These are phyloP conservation scores for Drosophila rubida DNA, from an alignment of 2,888 invertebrate species.

Conservation along the genomic window DNA sequence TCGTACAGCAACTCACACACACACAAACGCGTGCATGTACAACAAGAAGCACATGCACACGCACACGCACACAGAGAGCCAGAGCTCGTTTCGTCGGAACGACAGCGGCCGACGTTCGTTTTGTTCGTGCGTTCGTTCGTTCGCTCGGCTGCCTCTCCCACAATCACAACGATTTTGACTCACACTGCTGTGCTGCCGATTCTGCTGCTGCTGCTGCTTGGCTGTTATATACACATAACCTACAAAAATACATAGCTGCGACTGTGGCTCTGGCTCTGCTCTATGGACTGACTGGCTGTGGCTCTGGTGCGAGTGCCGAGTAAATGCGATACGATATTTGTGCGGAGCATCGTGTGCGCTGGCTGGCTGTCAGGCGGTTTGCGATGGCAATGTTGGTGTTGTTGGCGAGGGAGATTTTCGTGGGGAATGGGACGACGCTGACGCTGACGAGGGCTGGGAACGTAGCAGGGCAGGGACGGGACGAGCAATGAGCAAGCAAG, in stretches of 20 bases:
- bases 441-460: slow-evolving; percentile 11
- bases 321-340: slow-evolving; percentile 75
- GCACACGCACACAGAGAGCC: slow-evolving; percentile 32
- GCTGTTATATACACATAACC: slow-evolving; percentile 83
- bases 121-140: slow-evolving; percentile 38
- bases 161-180: slow-evolving; percentile 71
- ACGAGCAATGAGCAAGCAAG: slow-evolving; percentile 30
- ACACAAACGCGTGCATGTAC: slow-evolving; percentile 30
- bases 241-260: slow-evolving; percentile 82
- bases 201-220: slow-evolving; percentile 43
- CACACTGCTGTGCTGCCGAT: slow-evolving; percentile 50
- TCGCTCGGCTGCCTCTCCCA: slow-evolving; percentile 71
- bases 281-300: slow-evolving; percentile 13
- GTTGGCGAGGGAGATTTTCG: slow-evolving; percentile 29
- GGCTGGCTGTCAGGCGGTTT: slow-evolving; percentile 70
- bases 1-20: slow-evolving; percentile 48
- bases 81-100: slow-evolving; percentile 62
- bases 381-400: slow-evolving; percentile 24
- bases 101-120: slow-evolving; percentile 1
- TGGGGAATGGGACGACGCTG: slow-evolving; percentile 12
- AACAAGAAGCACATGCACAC: slow-evolving; percentile 1
- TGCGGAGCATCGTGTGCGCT: slow-evolving; percentile 74
- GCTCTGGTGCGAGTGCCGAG: slow-evolving; percentile 61
- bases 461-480: slow-evolving; percentile 12
- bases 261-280: slow-evolving; percentile 40